Base-by-base conservation (phyloP, 2,113 vertebrate species). In the Sterrhoptilus dennistouni region DNA sequence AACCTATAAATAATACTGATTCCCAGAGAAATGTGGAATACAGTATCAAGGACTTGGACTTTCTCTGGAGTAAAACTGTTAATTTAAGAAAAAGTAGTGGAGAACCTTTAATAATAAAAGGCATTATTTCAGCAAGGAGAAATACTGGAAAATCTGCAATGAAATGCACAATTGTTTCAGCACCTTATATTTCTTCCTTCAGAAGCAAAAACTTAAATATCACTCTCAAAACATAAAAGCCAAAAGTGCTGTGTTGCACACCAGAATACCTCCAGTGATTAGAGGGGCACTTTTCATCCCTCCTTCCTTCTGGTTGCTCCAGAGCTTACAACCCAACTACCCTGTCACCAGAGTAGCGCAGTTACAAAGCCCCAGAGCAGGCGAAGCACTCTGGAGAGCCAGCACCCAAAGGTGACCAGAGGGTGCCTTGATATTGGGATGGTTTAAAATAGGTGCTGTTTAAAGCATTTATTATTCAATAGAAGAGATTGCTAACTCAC, bases 1-100 rank as follows among this genome's bases (percentile, higher is more conserved):
- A 91, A 95, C 35, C 93, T 96, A 56, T 89, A 95, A 96, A 90
- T 95, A 92, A 96, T 65, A 92, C 70, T 31, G 35, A 40, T 94
- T 60, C 71, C 65, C 87, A 83, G 71, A 95, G 80, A 95, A 97
- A 83, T 52, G n/a, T 77, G 68, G 95, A 93, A 83, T 72, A 53
- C 23, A 68, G 69, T 90, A 81, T 68, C 78, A 96, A 97, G 50
- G 45, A 78, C 71, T 88, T 47, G 45, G 64, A n/a, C 76, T 89
- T 89, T 68, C 28, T 64, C 77, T 77, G 54, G 74, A 70, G 36
- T 74, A 86, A 74, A 95, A 93, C 66, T 93, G 89, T 91, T 90
- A 80, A 36, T 93, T 95, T 77, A 45, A 75, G 75, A 28, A 87
- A 88, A 87, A 85, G 17, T 42, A 83, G 66, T 53, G 17, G n/a